These are phyloP conservation scores for Sinelater perroti DNA, from an alignment of 2,888 invertebrate genomes.

Conservation along the genomic window DNA sequence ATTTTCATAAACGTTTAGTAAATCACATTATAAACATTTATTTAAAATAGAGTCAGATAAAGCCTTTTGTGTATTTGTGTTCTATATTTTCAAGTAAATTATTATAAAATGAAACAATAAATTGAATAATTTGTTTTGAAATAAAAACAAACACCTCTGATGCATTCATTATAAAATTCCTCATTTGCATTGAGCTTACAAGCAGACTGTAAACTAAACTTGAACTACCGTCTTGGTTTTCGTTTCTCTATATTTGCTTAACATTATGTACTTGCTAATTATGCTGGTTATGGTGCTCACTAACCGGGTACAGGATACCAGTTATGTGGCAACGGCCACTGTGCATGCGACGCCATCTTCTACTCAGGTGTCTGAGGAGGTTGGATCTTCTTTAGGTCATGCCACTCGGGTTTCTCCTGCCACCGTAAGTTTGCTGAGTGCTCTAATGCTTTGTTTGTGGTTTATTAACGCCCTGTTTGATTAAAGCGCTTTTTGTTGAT, in stretches of 20 bases:
- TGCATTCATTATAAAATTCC: too few species aligned
- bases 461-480: too few species aligned
- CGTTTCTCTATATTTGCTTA: slow-evolving; percentile 9
- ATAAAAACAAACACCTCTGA: too few species aligned
- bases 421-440: slow-evolving; percentile 75
- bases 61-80: slow-evolving; percentile 36
- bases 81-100: background rate
- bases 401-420: slow-evolving; percentile 88
- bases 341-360: slow-evolving; percentile 58
- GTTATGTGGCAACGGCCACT: slow-evolving; percentile 66
- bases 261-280: slow-evolving; percentile 23
- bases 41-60: too few species aligned
- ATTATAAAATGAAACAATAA: background rate
- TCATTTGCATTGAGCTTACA: too few species aligned
- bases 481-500: too few species aligned
- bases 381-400: slow-evolving; percentile 72
- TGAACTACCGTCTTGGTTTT: too few species aligned
- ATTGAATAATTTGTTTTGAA: too few species aligned
- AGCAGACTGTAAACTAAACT: too few species aligned
- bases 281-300: slow-evolving; percentile 41
- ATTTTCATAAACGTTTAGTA: too few species aligned
- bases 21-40: too few species aligned
- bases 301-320: slow-evolving; percentile 58
- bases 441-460: slow-evolving; percentile 5
- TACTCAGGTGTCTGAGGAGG: slow-evolving; percentile 61